Percentiles rank a stretch among this genome's conserved stretches.
phyloP scores from a whole-genome alignment of 2,113 vertebrate genomes.

The Pangasianodon hypophthalmus region DNA sequence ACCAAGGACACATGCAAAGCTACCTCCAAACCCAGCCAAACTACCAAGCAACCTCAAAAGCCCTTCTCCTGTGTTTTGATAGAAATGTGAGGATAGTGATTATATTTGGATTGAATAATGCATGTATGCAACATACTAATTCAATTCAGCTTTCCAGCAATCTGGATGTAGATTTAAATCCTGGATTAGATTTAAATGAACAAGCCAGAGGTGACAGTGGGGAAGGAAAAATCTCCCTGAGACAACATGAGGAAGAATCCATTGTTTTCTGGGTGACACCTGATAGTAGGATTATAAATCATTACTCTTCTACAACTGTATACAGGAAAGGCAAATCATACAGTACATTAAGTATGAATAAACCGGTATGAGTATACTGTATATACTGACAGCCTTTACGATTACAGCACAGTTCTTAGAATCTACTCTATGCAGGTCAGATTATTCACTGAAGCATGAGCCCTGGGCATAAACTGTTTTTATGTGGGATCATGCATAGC shows the following conservation, averaged over 20 bases:
- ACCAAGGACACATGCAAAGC: not conserved
- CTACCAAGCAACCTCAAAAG: not conserved
- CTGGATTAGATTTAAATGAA: no score
- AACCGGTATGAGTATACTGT: not conserved
- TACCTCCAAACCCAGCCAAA: no score
- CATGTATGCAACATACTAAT: not conserved
- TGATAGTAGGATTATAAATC: not conserved
- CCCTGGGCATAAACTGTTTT: not conserved
- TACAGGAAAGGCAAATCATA: not conserved
- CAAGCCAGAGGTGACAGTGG: not conserved
- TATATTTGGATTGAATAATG: not conserved
- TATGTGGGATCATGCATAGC: not conserved
- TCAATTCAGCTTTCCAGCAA: not conserved
- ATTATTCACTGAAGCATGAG: not conserved
- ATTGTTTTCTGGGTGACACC: not conserved
- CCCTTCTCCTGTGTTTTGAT: not conserved
- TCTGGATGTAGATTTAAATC: not conserved
- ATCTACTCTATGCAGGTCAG: not conserved
- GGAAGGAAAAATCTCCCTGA: not conserved
- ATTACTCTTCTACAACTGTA: not conserved
- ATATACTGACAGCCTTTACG: not conserved
- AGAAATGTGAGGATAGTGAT: not conserved
- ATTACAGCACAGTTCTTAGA: not conserved
- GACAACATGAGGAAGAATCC: not conserved
- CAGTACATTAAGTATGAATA: not conserved